Conservation (phyloP, 2,797 vertebrate species). For the Ceryle rudis region DNA sequence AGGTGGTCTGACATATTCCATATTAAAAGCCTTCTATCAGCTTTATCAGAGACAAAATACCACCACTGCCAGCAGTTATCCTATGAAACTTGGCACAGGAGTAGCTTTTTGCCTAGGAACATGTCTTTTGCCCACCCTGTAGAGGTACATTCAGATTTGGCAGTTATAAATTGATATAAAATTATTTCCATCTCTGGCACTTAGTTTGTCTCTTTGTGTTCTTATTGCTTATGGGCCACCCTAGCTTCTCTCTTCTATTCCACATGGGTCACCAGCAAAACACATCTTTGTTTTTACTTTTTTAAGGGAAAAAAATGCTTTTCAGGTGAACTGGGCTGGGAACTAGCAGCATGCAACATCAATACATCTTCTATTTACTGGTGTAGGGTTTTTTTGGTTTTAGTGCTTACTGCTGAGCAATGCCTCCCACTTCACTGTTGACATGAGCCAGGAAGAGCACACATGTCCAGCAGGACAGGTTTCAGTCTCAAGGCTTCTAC, state of each 20-base stretch:
- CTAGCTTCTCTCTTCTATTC: neutral
- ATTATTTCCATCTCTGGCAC: neutral
- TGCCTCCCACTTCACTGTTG: neutral
- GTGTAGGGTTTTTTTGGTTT: neutral
- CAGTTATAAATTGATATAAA: neutral
- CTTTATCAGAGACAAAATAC: neutral
- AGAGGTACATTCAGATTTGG: neutral
- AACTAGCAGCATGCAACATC: neutral
- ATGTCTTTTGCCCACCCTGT: neutral
- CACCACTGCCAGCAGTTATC: neutral
- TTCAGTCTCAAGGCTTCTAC: neutral
- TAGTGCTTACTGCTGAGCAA: neutral
- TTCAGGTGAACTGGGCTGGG: neutral
- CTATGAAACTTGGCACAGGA: neutral
- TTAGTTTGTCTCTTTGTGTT: neutral
- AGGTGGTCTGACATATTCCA: neutral
- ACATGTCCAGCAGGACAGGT: neutral
- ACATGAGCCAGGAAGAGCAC: neutral
- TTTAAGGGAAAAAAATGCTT: neutral
- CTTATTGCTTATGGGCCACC: neutral
- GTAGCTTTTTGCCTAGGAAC: neutral
- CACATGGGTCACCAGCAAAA: neutral
- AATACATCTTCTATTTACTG: neutral
- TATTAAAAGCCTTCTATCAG: neutral
- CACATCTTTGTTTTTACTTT: neutral